Percentiles rank a stretch among this genome's conserved stretches.
phyloP scores from a whole-genome alignment of 2,888 invertebrate genomes.

The Ormyrus nitidulus region DNA sequence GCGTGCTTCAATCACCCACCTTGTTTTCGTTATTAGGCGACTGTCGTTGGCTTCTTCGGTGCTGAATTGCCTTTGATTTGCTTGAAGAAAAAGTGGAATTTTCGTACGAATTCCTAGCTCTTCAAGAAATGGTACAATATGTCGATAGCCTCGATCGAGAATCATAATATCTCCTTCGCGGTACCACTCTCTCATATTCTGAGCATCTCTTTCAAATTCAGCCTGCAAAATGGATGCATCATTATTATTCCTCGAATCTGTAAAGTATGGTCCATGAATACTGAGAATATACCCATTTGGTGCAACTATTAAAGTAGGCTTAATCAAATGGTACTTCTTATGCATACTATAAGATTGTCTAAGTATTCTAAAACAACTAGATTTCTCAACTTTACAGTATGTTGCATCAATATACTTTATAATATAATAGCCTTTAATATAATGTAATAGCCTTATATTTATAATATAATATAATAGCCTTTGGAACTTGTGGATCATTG shows the following conservation, averaged over 20 bases:
- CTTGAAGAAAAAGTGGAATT: neutral
- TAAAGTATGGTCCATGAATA: conserved; percentile 41
- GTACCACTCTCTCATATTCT: neutral
- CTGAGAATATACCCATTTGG: conserved; percentile 36
- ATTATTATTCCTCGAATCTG: too few relatives aligned
- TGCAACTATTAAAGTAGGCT: conserved; percentile 47
- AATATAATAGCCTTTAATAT: too few relatives aligned
- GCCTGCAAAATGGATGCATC: too few relatives aligned
- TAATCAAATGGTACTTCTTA: too few relatives aligned
- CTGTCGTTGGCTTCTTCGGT: neutral
- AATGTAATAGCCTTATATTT: too few relatives aligned
- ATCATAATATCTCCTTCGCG: neutral
- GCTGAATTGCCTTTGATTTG: neutral
- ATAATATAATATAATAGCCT: too few relatives aligned
- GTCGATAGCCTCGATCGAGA: neutral
- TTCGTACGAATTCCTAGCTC: neutral
- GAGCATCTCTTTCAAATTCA: too few relatives aligned
- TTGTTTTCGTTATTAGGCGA: neutral
- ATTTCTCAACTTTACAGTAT: too few relatives aligned
- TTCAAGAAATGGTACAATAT: neutral
- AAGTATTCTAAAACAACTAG: too few relatives aligned
- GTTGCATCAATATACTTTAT: too few relatives aligned
- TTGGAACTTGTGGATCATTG: too few relatives aligned
- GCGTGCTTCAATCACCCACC: neutral
- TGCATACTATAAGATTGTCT: too few relatives aligned